Evolutionary conservation across 2,888 invertebrate species (phyloP), one percentile per base, ranked within the genome.

Genomic region (Prionchulus punctatus): DNA sequence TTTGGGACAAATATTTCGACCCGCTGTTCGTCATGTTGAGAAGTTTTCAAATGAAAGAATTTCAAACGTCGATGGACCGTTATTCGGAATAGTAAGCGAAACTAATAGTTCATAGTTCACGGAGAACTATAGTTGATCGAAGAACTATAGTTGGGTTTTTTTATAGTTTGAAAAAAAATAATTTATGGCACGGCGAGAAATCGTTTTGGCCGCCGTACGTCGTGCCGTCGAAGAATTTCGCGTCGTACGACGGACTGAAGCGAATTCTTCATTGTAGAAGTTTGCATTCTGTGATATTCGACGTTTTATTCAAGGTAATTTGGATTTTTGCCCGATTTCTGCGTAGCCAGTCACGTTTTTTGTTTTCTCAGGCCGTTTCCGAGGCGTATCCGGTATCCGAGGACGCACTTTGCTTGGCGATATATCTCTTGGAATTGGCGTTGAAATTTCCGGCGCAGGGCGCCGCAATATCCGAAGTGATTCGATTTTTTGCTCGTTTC

Each of bases 1-100:
- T 90, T n/a, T 94, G 94, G 94, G 84, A 88, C 71, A 79, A 81
- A 61, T 81, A 88, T 67, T 94, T 88, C 73, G 91, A 94, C 75
- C 94, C 94, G 1, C 79, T 96, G 57, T 90, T 92, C 73, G 88
- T 91, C 28, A 75, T 90, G 57, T 75, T 92, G 0, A 78, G 94
- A 62, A 88, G 90, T 27, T 87, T 92, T 3, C 90, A 92, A 73
- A 76, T 89, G 53, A 79, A 86, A 60, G 91, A 96, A 72, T 91
- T 89, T 73, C 92, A 94, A 73, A 82, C 84, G 12, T 86, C 91
- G 18, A 83, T 92, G 82, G 92, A 96, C 73, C 79, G 92, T 65
- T 94, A 85, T 70, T 83, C 85, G 0, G 82, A 86, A 63, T 86
- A 83, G 86, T 88, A 71, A 80, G 84, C 79, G n/a, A n/a, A n/a